phyloP scores from a whole-genome alignment of 2,113 vertebrate species.

The Accipiter cooperii region DNA sequence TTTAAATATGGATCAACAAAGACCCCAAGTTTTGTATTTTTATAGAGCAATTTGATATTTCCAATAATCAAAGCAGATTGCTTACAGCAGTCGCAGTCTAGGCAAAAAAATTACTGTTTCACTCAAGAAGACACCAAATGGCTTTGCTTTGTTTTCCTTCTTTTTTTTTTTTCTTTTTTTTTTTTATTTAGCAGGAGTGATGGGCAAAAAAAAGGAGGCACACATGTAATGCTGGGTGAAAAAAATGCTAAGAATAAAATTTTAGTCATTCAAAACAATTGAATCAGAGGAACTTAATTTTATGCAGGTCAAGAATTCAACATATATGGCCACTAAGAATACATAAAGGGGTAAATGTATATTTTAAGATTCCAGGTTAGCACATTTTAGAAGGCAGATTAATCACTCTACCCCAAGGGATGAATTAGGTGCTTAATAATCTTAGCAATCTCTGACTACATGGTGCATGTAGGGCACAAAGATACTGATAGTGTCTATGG shows the following conservation, averaged over 20 bases:
- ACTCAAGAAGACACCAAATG: neutral
- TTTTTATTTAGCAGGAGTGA: neutral
- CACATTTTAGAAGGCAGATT: slow-evolving; percentile 28
- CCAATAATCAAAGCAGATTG: neutral
- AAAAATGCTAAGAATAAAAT: neutral
- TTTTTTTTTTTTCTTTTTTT: too few relatives aligned
- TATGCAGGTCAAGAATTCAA: neutral
- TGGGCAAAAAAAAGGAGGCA: neutral
- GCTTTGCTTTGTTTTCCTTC: neutral
- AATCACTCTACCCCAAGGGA: neutral
- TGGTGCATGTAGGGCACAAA: neutral
- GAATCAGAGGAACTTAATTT: neutral
- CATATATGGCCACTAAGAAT: neutral
- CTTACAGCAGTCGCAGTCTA: neutral
- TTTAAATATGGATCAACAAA: neutral
- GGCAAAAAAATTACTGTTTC: neutral
- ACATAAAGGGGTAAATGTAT: neutral
- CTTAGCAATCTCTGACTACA: neutral
- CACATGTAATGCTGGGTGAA: neutral
- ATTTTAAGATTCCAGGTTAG: slow-evolving; percentile 15
- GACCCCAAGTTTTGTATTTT: neutral
- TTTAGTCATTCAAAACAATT: neutral
- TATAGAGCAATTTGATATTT: neutral
- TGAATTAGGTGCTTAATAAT: slow-evolving; percentile 30
- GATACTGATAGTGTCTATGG: neutral